Percentiles rank a stretch among this genome's conserved stretches.
These are phyloP conservation scores for Gortyna flavago DNA, from an alignment of 2,888 invertebrate species.

Conservation along the genomic window DNA sequence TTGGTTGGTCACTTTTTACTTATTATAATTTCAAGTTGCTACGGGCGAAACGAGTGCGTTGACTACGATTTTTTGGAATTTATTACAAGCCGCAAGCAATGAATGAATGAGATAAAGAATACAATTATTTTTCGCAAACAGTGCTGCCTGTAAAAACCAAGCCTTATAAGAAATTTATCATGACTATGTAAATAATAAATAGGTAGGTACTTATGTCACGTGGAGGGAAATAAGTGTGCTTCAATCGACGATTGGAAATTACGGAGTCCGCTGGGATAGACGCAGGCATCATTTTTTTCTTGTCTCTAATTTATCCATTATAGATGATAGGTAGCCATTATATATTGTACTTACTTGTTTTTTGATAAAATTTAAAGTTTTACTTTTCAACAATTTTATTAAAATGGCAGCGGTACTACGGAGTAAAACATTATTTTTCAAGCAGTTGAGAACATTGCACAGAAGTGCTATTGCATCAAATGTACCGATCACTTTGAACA, in stretches of 20 bases:
- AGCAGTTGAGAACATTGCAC: conserved; percentile 32
- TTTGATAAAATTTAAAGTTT: neutral
- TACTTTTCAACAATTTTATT: neutral
- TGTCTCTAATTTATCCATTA: neutral
- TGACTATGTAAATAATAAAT: conserved; percentile 29
- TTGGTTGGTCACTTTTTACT: too few relatives aligned
- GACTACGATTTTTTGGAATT: too few relatives aligned
- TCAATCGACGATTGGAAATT: conserved; percentile 9
- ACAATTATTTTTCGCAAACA: neutral
- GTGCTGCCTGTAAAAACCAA: neutral
- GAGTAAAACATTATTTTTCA: conserved; percentile 13
- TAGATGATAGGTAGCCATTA: neutral
- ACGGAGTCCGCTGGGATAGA: neutral
- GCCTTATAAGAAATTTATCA: neutral
- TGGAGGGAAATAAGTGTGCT: neutral
- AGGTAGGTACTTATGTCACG: neutral
- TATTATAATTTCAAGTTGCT: too few relatives aligned
- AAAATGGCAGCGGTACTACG: conserved; percentile 12
- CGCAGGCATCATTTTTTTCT: neutral
- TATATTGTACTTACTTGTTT: neutral
- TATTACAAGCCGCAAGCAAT: neutral
- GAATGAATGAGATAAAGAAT: neutral
- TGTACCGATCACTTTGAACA: conserved; percentile 22
- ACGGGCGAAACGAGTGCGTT: too few relatives aligned
- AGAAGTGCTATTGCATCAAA: neutral